A percentile compares a stretch with the other conserved stretches of the same genome.
phyloP scores from a whole-genome alignment of 2,797 vertebrate species.

The Crocodylus rhombifer region DNA sequence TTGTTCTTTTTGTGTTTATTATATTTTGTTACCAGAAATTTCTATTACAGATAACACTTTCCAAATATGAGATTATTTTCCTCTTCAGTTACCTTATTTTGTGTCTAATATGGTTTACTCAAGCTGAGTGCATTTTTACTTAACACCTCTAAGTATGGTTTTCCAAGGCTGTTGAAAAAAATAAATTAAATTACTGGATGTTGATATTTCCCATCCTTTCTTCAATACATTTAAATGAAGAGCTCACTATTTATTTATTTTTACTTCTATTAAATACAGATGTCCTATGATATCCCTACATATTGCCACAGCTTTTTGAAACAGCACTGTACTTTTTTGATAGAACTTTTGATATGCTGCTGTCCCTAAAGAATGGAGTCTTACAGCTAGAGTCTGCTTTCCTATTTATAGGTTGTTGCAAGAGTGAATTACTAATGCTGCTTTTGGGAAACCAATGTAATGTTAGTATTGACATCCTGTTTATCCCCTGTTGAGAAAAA shows the following conservation, averaged over 20 bases:
- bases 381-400: not conserved
- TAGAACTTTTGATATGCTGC: not conserved
- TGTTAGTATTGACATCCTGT: slow-evolving; percentile 44
- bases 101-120: not conserved
- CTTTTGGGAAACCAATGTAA: slow-evolving; percentile 31
- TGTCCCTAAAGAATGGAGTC: slow-evolving; percentile 7
- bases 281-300: not conserved
- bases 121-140: not conserved
- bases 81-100: not conserved
- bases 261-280: not conserved
- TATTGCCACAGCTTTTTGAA: not conserved
- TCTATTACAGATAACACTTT: not conserved
- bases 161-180: not conserved
- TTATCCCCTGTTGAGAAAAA: slow-evolving; percentile 65
- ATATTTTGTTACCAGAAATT: not conserved
- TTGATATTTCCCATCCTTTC: not conserved
- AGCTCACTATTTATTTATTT: not conserved
- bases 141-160: not conserved
- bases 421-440: slow-evolving; percentile 36
- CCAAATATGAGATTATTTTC: not conserved
- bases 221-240: not conserved
- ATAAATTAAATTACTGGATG: not conserved
- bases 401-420: slow-evolving; percentile 15
- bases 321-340: not conserved
- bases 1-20: not conserved